These are phyloP conservation scores for Pomatostomus ruficeps DNA, from an alignment of 2,113 vertebrate species.

Conservation along the genomic window DNA sequence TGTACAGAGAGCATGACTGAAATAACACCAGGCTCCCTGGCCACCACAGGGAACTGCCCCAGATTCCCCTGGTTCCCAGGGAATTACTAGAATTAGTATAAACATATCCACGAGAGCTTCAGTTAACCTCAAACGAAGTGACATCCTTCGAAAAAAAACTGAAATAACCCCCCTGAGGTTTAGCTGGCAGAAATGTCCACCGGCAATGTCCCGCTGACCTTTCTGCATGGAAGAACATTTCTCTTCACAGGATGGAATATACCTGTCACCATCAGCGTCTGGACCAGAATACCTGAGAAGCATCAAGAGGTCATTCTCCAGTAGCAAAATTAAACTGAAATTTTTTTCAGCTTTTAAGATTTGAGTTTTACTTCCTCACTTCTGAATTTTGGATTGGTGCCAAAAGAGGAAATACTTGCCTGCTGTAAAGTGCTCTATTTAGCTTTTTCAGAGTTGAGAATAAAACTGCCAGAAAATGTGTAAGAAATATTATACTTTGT, in stretches of 20 bases:
- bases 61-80: not conserved
- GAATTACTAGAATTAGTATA: not conserved
- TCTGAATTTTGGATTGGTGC: not conserved
- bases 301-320: not conserved
- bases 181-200: not conserved
- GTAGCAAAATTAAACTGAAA: not conserved
- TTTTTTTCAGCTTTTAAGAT: not conserved
- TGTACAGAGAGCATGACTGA: not conserved
- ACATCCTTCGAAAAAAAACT: not conserved
- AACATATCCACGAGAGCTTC: not conserved
- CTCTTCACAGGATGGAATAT: not conserved
- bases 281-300: not conserved
- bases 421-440: not conserved
- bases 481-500: not conserved
- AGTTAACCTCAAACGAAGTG: not conserved
- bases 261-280: fast-evolving
- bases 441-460: not conserved
- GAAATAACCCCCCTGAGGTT: fast-evolving
- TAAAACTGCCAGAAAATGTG: not conserved
- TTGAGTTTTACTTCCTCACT: not conserved
- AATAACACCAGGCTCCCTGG: not conserved
- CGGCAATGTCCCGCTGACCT: not conserved
- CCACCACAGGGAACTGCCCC: not conserved
- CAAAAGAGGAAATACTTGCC: not conserved
- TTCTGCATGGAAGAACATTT: not conserved